Base-by-base conservation (phyloP, 1,140 invertebrate genomes). In the Zaprionus kolodkinae region DNA sequence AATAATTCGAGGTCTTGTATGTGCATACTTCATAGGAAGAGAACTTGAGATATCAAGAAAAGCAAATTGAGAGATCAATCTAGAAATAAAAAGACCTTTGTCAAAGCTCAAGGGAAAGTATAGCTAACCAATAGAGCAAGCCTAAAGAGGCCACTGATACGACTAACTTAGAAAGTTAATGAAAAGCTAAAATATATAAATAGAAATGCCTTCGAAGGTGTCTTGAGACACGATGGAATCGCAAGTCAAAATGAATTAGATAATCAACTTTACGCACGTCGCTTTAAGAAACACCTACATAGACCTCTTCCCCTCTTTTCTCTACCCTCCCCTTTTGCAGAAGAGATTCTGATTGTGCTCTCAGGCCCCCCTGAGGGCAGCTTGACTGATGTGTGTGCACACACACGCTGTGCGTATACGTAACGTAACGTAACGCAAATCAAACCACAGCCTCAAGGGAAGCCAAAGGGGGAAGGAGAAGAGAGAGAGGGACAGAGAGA, bases 341-440 rank as follows among this genome's bases (percentile, higher is more conserved):
- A 15, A 17, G 1, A 17, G 17, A 9, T 50, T 50, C 10, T 50
- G 45, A 50, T 50, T 50, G 45, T 50, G 45, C 45, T 50, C 4
- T 11, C 10, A 12, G 45, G 40, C n/a, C 21, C 40, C 45, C 45
- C 45, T 9, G 45, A 12, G 45, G 45, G 45, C 45, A 50, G 45
- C 45, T 50, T 25, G 45, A 50, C 45, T 25, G 45, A 50, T 25
- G 45, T 50, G 15, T 50, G 17, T 17, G 11, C 45, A 40, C 38
- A 40, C 33, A 35, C 17, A 50, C 17, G n/a, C 45, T 21, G 17
- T 50, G 17, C 45, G 45, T 50, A 50, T 50, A 50, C 45, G 45
- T 50, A 65, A 15, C 33, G 21, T 50, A 55, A 48, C 45, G 45
- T 50, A 65, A 15, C 33, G 21, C 63, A 55, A 65, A 55, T 65